phyloP scores from a whole-genome alignment of 2,113 vertebrate species.

The Phasianus colchicus region DNA sequence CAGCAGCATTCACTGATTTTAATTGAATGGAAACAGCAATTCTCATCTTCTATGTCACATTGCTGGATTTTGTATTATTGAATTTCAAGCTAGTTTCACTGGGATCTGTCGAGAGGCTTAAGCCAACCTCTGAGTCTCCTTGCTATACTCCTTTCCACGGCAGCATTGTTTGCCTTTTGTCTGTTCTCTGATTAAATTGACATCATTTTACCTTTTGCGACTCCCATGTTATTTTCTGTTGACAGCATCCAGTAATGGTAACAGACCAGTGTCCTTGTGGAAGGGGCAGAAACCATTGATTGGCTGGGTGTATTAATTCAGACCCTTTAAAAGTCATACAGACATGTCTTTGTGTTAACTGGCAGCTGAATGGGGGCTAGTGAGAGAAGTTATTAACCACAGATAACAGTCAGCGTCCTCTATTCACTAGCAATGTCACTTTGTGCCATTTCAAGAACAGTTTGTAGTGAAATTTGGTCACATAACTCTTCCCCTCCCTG shows the following conservation, averaged over 20 bases:
- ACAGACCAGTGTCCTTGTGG: conserved; percentile 80
- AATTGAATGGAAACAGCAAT: conserved; percentile 74
- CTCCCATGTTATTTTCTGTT: conserved; percentile 82
- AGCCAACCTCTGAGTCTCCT: conserved; percentile 76
- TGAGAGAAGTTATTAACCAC: conserved; percentile 79
- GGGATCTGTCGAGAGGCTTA: conserved; percentile 71
- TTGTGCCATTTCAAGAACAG: conserved; percentile 66
- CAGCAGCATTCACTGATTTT: conserved; percentile 72
- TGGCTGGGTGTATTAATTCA: conserved; percentile 82
- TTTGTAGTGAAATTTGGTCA: conserved; percentile 55
- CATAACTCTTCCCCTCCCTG: conserved; percentile 53
- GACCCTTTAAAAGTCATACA: conserved; percentile 76
- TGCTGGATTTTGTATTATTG: conserved; percentile 67
- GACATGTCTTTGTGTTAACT: conserved; percentile 78
- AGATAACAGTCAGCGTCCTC: conserved; percentile 79
- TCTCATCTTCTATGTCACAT: conserved; percentile 69
- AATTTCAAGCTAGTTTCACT: conserved; percentile 75
- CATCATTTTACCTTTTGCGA: conserved; percentile 80
- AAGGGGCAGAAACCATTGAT: conserved; percentile 81
- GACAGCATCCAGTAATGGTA: conserved; percentile 77
- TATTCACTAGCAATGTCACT: conserved; percentile 82
- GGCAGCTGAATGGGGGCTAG: conserved; percentile 77
- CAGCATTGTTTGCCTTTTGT: conserved; percentile 79
- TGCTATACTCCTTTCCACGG: conserved; percentile 66
- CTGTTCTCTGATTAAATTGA: conserved; percentile 83